Conservation (phyloP, 2,113 vertebrate species). For the Petaurus breviceps region DNA sequence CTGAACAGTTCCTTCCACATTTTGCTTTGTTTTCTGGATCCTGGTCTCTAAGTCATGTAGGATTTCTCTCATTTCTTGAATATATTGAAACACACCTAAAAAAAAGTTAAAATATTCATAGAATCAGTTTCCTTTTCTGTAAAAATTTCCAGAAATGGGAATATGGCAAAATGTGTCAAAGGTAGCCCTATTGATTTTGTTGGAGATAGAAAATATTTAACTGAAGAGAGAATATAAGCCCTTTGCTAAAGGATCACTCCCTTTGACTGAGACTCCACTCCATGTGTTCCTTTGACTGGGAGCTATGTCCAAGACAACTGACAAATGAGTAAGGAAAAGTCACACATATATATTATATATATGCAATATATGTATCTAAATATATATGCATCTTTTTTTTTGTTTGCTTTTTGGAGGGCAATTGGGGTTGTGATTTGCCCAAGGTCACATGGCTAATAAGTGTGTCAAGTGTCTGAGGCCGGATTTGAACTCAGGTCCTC, state of each 20-base stretch:
- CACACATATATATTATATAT: not conserved
- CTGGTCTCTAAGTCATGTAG: constrained; percentile 80
- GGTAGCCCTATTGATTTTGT: not conserved
- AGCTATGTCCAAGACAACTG: not conserved
- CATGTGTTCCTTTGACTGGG: not conserved
- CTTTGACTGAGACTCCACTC: not conserved
- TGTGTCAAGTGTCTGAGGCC: no score
- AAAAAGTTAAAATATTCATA: not conserved
- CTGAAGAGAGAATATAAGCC: not conserved
- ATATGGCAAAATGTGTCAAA: not conserved
- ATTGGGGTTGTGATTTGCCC: no score
- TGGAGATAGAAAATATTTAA: not conserved
- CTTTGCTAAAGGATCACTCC: not conserved
- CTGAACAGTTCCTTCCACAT: constrained; percentile 78
- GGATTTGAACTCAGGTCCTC: no score
- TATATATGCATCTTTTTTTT: no score
- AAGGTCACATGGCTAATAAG: no score
- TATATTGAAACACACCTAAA: constrained; percentile 82
- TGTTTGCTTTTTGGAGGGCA: no score
- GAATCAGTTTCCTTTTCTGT: not conserved
- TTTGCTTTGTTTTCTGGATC: constrained; percentile 83
- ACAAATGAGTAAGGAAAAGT: not conserved
- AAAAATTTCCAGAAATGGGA: not conserved
- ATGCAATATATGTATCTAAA: not conserved
- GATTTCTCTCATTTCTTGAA: constrained; percentile 78